Percentiles rank a stretch among this genome's conserved stretches.
phyloP scores from a whole-genome alignment of 2,888 invertebrate species.

The Erpobdella octoculata region DNA sequence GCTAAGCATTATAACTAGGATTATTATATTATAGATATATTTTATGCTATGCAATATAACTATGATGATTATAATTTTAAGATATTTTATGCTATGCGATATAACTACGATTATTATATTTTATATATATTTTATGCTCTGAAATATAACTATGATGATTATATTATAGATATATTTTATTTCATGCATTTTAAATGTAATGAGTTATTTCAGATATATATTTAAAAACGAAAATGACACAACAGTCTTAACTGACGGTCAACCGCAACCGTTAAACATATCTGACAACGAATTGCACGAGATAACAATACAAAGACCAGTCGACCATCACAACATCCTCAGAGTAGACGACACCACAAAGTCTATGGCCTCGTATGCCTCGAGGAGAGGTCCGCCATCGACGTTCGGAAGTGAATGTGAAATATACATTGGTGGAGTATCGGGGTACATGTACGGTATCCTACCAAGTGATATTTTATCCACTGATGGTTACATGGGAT shows the following conservation, averaged over 20 bases:
- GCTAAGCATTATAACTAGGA: too few relatives aligned
- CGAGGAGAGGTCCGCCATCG: not conserved
- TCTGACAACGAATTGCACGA: slow-evolving; percentile 18
- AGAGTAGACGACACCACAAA: slow-evolving; percentile 24
- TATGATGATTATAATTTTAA: too few relatives aligned
- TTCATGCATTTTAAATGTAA: too few relatives aligned
- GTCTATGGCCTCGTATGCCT: not conserved
- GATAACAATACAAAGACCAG: slow-evolving; percentile 20
- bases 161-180: too few relatives aligned
- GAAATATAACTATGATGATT: too few relatives aligned
- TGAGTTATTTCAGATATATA: too few relatives aligned
- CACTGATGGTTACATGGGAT: slow-evolving; percentile 16
- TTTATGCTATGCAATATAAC: too few relatives aligned
- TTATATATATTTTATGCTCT: too few relatives aligned
- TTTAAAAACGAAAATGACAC: slow-evolving; percentile 15
- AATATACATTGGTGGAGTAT: slow-evolving; percentile 14
- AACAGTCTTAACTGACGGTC: not conserved
- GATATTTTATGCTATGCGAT: too few relatives aligned
- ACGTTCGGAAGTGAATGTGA: not conserved
- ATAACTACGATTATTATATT: too few relatives aligned
- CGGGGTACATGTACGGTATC: slow-evolving; percentile 14
- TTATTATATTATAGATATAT: too few relatives aligned
- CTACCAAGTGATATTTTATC: not conserved
- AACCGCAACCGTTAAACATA: slow-evolving; percentile 12
- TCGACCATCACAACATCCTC: slow-evolving; percentile 15